Evolutionary conservation across 2,888 invertebrate species (phyloP).

Genomic region (Dermolepida albohirtum): DNA sequence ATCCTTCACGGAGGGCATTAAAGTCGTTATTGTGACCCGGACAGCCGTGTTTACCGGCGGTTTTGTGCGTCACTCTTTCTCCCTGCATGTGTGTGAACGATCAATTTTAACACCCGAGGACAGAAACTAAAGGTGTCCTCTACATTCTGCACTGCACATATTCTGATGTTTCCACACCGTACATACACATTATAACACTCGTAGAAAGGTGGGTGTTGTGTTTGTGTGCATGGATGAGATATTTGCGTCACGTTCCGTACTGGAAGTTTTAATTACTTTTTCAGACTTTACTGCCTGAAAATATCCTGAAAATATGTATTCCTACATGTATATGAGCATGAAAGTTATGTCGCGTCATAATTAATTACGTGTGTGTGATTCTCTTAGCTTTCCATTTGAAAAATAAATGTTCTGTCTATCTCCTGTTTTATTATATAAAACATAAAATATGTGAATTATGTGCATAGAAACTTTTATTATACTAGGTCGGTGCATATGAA

Average conservation of each 20-base stretch:
- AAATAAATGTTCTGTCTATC: conserved; percentile 31
- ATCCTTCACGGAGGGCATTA: conserved; percentile 24
- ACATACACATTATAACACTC: conserved; percentile 22
- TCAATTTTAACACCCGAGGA: conserved; percentile 32
- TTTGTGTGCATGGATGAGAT: conserved; percentile 22
- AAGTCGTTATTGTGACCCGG: conserved; percentile 21
- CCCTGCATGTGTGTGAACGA: conserved; percentile 12
- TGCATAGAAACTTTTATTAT: conserved; percentile 2
- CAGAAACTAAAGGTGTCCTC: conserved; percentile 21
- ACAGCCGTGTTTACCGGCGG: conserved; percentile 24
- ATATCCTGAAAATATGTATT: conserved; percentile 15
- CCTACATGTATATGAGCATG: conserved; percentile 1
- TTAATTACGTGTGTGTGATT: conserved; percentile 27
- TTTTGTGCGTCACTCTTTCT: conserved; percentile 16
- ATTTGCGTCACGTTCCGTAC: conserved; percentile 24
- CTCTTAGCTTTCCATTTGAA: conserved; percentile 16
- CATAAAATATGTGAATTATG: conserved; percentile 12
- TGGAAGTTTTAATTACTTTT: conserved; percentile 42
- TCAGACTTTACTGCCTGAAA: conserved; percentile 34
- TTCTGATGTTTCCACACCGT: neutral
- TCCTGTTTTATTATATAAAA: conserved; percentile 15
- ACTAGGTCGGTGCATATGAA: no score
- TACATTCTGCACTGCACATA: neutral
- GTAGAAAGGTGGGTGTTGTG: conserved; percentile 16
- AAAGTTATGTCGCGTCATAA: conserved; percentile 23